Base-by-base conservation (phyloP, 1,140 invertebrate species). In the Cherax destructor region DNA sequence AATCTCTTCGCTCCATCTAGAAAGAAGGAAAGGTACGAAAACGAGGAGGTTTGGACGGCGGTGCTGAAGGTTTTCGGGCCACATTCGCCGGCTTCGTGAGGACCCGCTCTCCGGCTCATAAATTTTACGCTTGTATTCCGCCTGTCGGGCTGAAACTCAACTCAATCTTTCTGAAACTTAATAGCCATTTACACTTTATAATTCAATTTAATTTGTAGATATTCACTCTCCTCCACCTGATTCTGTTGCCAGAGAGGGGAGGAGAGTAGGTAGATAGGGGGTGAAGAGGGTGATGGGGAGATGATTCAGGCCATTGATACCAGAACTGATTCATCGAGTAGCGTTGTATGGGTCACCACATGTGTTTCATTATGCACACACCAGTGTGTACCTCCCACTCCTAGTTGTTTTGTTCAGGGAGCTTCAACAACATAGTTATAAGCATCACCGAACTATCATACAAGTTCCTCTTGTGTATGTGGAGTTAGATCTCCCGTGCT, bases 171-270 rank as follows among this genome's bases (percentile, higher is more conserved):
- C 91, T 88, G 78, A 74, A 87, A 79, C 86, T 92, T 92, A 92
- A 92, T 92, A 88, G 86, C 86, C 86, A 92, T 92, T 88, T 92
- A 92, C 91, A 88, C 91, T 83, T 88, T 88, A 92, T 92, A 88
- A 92, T 92, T 92, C 91, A 92, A 92, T 92, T 88, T 79, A 84
- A 88, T 92, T 92, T 92, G 91, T 76, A 92, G 86, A 88, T 84
- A 88, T 88, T 88, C 91, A 81, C 78, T 84, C 86, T 65, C 61
- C n/a, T 52, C 59, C 59, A 4, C 65, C 41, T 88, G 41, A 61
- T 79, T 89, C 21, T 65, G 56, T 56, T 77, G 74, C 56, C 30
- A 18, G 81, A 24, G 79, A 59, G 47, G 79, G 52, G 52, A 56
- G 52, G 52, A 56, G 52, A 13, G 52, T 47, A 49, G 50, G 18